Conservation (phyloP, 2,888 invertebrate species). For the Pachliopta kotzebuea region DNA sequence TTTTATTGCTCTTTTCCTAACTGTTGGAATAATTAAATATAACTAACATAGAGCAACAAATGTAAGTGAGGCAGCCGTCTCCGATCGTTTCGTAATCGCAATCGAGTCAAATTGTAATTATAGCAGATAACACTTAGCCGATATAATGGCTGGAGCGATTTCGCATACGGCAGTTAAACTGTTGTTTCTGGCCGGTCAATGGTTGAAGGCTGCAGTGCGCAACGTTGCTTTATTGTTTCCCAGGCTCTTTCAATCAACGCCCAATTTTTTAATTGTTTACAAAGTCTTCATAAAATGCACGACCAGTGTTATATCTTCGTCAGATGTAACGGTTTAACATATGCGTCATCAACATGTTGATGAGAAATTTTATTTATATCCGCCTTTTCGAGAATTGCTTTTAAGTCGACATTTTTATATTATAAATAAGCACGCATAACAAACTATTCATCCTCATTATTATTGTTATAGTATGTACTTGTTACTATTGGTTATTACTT, state of each 20-base stretch:
- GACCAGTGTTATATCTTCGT: conserved; percentile 13
- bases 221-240: conserved; percentile 38
- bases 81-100: conserved; percentile 32
- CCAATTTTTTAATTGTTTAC: conserved; percentile 19
- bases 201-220: conserved; percentile 53
- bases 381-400: not conserved
- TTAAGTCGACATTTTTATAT: not conserved
- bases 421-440: too few species aligned
- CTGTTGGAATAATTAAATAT: conserved; percentile 15
- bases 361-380: not conserved
- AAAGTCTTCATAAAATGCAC: conserved; percentile 19
- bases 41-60: conserved; percentile 20
- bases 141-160: conserved; percentile 48
- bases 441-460: too few species aligned
- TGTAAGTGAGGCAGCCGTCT: conserved; percentile 28
- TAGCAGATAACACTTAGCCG: conserved; percentile 39
- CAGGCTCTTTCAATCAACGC: conserved; percentile 31
- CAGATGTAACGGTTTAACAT: conserved; percentile 8
- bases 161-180: conserved; percentile 49
- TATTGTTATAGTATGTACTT: too few species aligned
- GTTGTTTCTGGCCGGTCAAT: conserved; percentile 46
- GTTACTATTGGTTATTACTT: too few species aligned
- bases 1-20: conserved; percentile 1
- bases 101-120: conserved; percentile 42
- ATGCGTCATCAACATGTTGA: not conserved